Conservation (phyloP, 1,140 invertebrate species). For the Euwallacea fornicatus region DNA sequence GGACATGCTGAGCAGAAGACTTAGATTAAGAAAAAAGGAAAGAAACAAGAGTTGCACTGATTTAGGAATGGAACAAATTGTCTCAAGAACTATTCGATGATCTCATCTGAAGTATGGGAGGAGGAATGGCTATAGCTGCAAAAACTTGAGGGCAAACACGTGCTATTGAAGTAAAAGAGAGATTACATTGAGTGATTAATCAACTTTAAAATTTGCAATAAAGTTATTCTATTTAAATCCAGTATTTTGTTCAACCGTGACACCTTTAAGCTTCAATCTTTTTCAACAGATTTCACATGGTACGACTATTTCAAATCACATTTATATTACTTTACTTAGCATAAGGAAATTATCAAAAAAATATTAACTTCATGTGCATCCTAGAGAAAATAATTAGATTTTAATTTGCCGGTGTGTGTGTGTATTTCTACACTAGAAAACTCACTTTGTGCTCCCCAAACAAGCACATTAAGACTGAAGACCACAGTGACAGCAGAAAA, state of each 20-base stretch:
- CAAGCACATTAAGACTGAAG: too few species aligned
- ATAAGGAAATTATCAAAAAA: too few species aligned
- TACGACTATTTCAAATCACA: background rate
- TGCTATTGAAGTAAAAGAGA: background rate
- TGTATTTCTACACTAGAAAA: too few species aligned
- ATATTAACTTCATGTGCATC: too few species aligned
- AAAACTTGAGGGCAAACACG: background rate
- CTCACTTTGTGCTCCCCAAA: too few species aligned
- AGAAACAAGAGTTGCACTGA: background rate
- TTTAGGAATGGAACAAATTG: background rate
- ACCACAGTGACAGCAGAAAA: too few species aligned
- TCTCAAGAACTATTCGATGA: background rate
- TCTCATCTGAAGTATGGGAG: background rate
- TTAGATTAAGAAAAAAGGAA: background rate
- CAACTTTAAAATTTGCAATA: background rate
- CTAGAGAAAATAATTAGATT: too few species aligned
- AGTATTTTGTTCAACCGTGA: background rate
- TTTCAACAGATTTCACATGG: conserved; percentile 3
- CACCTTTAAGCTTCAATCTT: background rate
- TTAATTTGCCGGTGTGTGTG: too few species aligned
- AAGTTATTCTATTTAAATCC: background rate
- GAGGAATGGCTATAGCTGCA: background rate
- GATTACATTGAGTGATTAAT: background rate
- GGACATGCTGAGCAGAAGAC: background rate
- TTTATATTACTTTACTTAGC: too few species aligned